phyloP scores from a whole-genome alignment of 2,888 invertebrate species.

The Lacanobia wlatinum region DNA sequence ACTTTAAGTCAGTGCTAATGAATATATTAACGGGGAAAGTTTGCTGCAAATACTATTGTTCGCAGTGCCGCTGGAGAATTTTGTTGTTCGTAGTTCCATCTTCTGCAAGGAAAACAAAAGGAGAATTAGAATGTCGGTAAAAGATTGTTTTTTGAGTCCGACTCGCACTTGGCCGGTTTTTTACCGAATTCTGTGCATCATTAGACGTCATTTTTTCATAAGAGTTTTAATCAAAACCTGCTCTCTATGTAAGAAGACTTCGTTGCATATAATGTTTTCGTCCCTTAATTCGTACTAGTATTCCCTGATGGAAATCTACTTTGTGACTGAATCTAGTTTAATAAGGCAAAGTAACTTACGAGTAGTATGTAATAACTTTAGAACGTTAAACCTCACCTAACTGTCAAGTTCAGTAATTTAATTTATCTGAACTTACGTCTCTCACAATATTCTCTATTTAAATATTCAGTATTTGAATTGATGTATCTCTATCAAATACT shows the following conservation, averaged over 20 bases:
- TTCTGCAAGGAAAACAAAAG: constrained; percentile 7
- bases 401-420: background rate
- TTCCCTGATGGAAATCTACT: constrained; percentile 3
- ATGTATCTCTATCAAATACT: no score
- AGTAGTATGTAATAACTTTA: constrained; percentile 13
- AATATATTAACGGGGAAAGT: constrained; percentile 51
- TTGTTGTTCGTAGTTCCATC: background rate
- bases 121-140: background rate
- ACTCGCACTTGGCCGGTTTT: no score
- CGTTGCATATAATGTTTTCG: no score
- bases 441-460: no score
- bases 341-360: constrained; percentile 2
- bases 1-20: constrained; percentile 41
- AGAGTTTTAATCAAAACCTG: no score
- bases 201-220: no score
- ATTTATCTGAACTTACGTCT: background rate
- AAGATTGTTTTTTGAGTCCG: no score
- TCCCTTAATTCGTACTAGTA: no score
- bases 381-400: background rate
- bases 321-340: constrained; percentile 6
- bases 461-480: no score
- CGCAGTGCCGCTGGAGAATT: background rate
- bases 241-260: no score
- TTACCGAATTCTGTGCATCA: no score
- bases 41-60: constrained; percentile 23